These are phyloP conservation scores for Aix galericulata DNA, from an alignment of 2,113 vertebrate genomes.

Conservation along the genomic window DNA sequence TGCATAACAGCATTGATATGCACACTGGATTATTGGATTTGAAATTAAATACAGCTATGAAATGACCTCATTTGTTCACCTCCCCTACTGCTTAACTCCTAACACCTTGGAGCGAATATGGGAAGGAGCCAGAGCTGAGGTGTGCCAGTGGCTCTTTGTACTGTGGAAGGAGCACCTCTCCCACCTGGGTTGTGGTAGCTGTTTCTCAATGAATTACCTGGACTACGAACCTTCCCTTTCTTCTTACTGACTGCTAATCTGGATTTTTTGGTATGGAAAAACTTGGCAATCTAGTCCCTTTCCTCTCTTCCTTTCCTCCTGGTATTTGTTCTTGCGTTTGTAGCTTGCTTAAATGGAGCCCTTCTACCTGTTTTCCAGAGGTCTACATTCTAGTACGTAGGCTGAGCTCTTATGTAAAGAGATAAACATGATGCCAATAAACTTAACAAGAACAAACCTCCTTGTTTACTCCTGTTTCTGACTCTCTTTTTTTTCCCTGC, in stretches of 20 bases:
- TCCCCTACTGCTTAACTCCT: conserved; percentile 56
- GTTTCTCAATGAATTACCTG: conserved; percentile 49
- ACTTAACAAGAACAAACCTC: conserved; percentile 80
- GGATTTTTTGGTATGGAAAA: conserved; percentile 73
- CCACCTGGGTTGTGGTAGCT: conserved; percentile 63
- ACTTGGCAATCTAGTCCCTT: conserved; percentile 67
- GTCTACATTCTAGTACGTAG: conserved; percentile 79
- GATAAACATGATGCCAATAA: conserved; percentile 85
- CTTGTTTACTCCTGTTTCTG: conserved; percentile 68
- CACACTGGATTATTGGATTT: conserved; percentile 76
- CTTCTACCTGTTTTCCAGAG: conserved; percentile 70
- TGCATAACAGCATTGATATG: conserved; percentile 71
- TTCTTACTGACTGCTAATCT: conserved; percentile 62
- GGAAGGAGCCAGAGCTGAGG: conserved; percentile 62
- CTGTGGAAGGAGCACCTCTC: conserved; percentile 70
- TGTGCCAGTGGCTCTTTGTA: conserved; percentile 48
- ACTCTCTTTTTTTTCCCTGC: neutral
- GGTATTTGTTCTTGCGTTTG: conserved; percentile 76
- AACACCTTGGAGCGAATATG: conserved; percentile 39
- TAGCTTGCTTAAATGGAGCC: conserved; percentile 80
- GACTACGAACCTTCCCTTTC: conserved; percentile 55
- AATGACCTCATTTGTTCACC: conserved; percentile 60
- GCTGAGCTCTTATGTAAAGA: conserved; percentile 84
- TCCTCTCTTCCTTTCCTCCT: conserved; percentile 67
- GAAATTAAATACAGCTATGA: conserved; percentile 74